These are phyloP conservation scores for Cuniculus paca DNA, from an alignment of 2,797 vertebrate species.

Conservation along the genomic window DNA sequence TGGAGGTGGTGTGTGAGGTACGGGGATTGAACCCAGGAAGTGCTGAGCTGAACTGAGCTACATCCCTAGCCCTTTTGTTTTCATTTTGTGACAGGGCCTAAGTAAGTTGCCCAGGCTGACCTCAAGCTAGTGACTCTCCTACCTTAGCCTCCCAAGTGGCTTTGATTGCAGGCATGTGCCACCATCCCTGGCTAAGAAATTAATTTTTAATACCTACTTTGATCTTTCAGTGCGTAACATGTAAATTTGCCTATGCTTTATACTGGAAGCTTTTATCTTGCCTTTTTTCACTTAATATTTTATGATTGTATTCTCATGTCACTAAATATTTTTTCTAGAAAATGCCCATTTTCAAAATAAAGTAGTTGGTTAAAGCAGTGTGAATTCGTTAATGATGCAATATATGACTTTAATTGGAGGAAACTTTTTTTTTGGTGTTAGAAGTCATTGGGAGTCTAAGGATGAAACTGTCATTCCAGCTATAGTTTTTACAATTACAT, in stretches of 20 bases:
- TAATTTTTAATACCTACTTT: conserved; percentile 44
- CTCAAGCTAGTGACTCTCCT: not conserved
- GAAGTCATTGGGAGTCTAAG: not conserved
- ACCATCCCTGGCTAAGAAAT: not conserved
- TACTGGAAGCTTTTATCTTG: not conserved
- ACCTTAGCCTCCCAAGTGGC: not conserved
- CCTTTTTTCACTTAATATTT: conserved; percentile 46
- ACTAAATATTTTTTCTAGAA: conserved; percentile 57
- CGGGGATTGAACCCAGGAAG: not conserved
- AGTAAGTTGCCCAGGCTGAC: not conserved
- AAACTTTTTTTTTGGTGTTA: conserved; percentile 5
- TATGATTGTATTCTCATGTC: conserved; percentile 27
- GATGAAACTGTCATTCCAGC: conserved; percentile 20
- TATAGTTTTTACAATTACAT: not conserved
- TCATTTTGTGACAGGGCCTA: not conserved
- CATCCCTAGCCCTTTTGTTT: not conserved
- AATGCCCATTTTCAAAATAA: conserved; percentile 1
- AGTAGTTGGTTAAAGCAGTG: not conserved
- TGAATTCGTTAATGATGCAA: not conserved
- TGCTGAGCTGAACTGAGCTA: not conserved
- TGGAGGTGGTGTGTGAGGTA: not conserved
- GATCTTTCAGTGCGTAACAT: not conserved
- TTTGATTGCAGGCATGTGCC: not conserved
- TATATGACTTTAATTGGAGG: conserved; percentile 28
- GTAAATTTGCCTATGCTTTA: conserved; percentile 38